phyloP scores from a whole-genome alignment of 2,797 vertebrate genomes.

The Cygnus olor region DNA sequence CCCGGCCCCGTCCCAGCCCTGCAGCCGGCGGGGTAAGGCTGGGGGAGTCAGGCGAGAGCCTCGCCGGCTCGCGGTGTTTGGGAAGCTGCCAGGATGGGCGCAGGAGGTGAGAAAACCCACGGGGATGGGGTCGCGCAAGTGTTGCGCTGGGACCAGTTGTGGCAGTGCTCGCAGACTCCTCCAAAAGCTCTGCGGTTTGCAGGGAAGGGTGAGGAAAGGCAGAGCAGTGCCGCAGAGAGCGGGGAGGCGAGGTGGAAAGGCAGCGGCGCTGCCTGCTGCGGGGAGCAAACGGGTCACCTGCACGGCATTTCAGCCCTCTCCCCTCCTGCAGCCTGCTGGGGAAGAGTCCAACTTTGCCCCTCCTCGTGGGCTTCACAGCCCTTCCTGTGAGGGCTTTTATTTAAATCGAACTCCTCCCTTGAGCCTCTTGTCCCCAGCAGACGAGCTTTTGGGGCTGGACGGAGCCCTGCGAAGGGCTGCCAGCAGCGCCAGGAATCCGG shows the following conservation, averaged over 20 bases:
- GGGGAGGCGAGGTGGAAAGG: rapidly evolving
- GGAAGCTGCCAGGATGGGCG: not conserved
- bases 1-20: not conserved
- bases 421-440: not conserved
- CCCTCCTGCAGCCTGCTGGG: not conserved
- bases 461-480: not conserved
- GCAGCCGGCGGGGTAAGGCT: not conserved
- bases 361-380: rapidly evolving
- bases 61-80: no score
- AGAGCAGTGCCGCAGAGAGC: not conserved
- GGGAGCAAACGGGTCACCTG: not conserved
- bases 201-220: not conserved
- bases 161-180: rapidly evolving
- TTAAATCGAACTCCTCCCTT: not conserved
- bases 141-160: rapidly evolving
- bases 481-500: not conserved
- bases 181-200: rapidly evolving
- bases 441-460: not conserved
- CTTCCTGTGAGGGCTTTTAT: not conserved
- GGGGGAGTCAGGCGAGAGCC: not conserved
- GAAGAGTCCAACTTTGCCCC: rapidly evolving
- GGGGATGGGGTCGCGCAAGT: not conserved
- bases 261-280: not conserved
- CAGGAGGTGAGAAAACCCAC: not conserved
- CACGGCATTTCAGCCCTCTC: rapidly evolving